Base-by-base conservation (phyloP, 2,888 invertebrate species). In the Clivina fossor region DNA sequence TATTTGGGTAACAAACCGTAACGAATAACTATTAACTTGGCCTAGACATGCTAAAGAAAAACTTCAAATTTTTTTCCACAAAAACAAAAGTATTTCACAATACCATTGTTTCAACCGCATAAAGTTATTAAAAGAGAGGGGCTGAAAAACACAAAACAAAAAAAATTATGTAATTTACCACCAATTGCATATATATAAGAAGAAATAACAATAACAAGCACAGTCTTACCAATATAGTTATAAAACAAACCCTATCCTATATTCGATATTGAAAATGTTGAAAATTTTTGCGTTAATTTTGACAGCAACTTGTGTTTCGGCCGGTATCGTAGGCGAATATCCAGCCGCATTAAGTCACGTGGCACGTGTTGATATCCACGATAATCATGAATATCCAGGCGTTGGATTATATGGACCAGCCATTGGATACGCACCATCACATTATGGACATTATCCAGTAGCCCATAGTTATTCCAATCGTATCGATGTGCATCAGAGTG, bases 271-370 rank as follows among this genome's bases (percentile, higher is more conserved):
- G 18, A 55, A 55, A 26, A 55, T 55, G 55, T 55, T 47, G 20
- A 55, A 47, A 37, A 22, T 47, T 13, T 4, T 47, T 7, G 38
- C 47, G 38, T 28, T 35, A 16, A 20, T 47, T 38, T 26, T 28
- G 9, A 19, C 40, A 11, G 55, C 47, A 19, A 38, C 30, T n/a
- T 46, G 16, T 13, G 55, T 38, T 22, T 15, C 37, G 16, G 47
- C 55, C 19, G 55, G 55, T 30, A 16, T 30, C 5, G 38, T 55
- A 4, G 55, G 47, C 18, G 33, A 38, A 20, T 55, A 55, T 30
- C 69, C 69, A 61, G 62, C 67, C 40, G 68, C 69, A 24, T 20
- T 75, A 67, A 58, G 72, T 68, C 64, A 76, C 68, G 71, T 75
- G 58, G 69, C 62, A 63, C 71, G 74, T 57, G 68, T 74, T 13